Evolutionary conservation across 2,113 vertebrate species (phyloP).

Genomic region (Blennius ocellaris): DNA sequence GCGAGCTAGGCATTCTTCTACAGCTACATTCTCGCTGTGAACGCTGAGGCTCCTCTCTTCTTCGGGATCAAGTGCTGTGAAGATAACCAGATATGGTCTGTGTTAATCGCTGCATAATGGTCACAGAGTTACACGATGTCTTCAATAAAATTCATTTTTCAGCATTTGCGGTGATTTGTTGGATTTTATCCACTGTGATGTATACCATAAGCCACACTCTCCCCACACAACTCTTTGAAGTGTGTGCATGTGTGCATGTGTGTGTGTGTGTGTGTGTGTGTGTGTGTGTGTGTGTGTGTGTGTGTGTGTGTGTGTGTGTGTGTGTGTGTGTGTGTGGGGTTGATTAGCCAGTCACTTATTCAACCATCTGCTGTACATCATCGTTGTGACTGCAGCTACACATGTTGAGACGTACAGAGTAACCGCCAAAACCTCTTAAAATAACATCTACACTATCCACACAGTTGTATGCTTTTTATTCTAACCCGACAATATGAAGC

Average conservation of each 20-base stretch:
- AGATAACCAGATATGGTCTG: conserved; percentile 38
- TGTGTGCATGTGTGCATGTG: neutral
- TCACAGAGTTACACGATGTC: conserved; percentile 42
- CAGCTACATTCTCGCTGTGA: neutral
- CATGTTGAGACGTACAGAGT: conserved; percentile 53
- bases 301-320: neutral
- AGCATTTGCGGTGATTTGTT: conserved; percentile 46
- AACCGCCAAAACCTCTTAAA: conserved; percentile 54
- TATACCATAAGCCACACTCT: conserved; percentile 24
- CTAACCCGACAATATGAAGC: conserved; percentile 27
- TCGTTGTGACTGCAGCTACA: conserved; percentile 55
- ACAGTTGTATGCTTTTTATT: conserved; percentile 33
- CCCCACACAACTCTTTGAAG: conserved; percentile 44
- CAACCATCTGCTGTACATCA: conserved; percentile 70
- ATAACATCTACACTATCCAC: conserved; percentile 32
- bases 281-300: conserved; percentile 7
- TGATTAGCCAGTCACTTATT: conserved; percentile 53
- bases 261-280: neutral
- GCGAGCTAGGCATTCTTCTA: conserved; percentile 1
- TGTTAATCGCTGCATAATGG: conserved; percentile 26
- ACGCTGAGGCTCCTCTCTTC: neutral
- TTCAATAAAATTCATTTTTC: conserved; percentile 32
- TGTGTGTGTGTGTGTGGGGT: conserved; percentile 16
- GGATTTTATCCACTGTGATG: conserved; percentile 33
- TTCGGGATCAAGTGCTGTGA: conserved; percentile 5